phyloP scores from a whole-genome alignment of 2,797 vertebrate species.

The Gymnopithys bicolor region DNA sequence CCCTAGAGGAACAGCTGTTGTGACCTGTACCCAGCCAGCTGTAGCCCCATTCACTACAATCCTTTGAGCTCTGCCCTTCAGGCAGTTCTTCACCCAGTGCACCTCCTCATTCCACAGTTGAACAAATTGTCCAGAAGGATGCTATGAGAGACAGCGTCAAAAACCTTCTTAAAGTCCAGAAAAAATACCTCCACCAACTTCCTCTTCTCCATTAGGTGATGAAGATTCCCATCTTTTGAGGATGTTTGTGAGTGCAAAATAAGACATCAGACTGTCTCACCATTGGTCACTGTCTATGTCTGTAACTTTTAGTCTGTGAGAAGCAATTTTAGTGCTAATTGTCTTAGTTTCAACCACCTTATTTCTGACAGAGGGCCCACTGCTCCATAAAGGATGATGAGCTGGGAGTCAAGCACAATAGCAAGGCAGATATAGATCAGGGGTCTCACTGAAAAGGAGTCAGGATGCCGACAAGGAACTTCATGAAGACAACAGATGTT shows the following conservation, averaged over 20 bases:
- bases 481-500: background rate
- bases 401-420: fast-evolving
- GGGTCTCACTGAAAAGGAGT: background rate
- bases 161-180: background rate
- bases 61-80: too few species aligned
- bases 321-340: background rate
- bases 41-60: too few species aligned
- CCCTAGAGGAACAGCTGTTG: too few species aligned
- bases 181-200: background rate
- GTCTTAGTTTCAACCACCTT: background rate
- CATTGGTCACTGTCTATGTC: background rate
- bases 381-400: background rate
- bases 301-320: background rate
- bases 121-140: too few species aligned
- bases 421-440: background rate
- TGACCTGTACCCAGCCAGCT: too few species aligned
- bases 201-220: background rate
- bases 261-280: background rate
- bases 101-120: too few species aligned
- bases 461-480: background rate
- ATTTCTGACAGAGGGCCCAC: background rate
- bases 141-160: background rate
- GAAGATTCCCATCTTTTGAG: background rate
- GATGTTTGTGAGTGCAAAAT: background rate
- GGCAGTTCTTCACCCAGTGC: too few species aligned